Base-by-base conservation (phyloP, 2,888 invertebrate species). In the Crocallis elinguaria region DNA sequence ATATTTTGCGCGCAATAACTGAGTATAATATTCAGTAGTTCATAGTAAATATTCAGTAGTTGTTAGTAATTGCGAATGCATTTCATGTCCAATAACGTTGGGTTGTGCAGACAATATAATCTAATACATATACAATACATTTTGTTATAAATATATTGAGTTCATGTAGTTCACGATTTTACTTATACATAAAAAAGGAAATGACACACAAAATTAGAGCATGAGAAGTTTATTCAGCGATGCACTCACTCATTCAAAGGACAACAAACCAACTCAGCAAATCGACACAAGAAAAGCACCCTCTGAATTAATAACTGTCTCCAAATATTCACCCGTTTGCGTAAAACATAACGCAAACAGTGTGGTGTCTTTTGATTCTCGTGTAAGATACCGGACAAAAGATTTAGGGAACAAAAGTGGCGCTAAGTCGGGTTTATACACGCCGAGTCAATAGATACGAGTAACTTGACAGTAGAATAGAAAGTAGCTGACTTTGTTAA, bases 401-500 rank as follows among this genome's bases (percentile, higher is more conserved):
- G 49, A 45, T 38, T 50, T 36, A 29, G 30, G 53, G 43, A 25
- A 59, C 54, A 59, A 55, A 55, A 51, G 33, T 38, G 19, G 32
- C 6, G 23, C 30, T 46, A 60, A 60, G 55, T 13, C 60, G 60
- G 60, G 49, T 63, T 30, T 30, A 32, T 33, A 41, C 21, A 36
- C 37, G 46, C 27, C 5, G 23, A 30, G 9, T n/a, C n/a, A n/a
- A n/a, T 16, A 19, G 32, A 37, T 42, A 25, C 33, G 13, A 32
- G 19, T 17, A 11, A 29, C 3, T 11, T 3, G 29, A 29, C 11
- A 17, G 25, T 16, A 25, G 19, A 19, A n/a, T n/a, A n/a, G n/a
- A n/a, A n/a, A n/a, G n/a, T 19, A 19, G n/a, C 12, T 29, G 1
- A 11, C 29, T 11, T n/a, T 29, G 4, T 12, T 29, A 11, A 29